A percentile compares a stretch with the other conserved stretches of the same genome.
These are phyloP conservation scores for Phyllostomus discolor DNA, from an alignment of 2,113 vertebrate genomes.

Conservation along the genomic window DNA sequence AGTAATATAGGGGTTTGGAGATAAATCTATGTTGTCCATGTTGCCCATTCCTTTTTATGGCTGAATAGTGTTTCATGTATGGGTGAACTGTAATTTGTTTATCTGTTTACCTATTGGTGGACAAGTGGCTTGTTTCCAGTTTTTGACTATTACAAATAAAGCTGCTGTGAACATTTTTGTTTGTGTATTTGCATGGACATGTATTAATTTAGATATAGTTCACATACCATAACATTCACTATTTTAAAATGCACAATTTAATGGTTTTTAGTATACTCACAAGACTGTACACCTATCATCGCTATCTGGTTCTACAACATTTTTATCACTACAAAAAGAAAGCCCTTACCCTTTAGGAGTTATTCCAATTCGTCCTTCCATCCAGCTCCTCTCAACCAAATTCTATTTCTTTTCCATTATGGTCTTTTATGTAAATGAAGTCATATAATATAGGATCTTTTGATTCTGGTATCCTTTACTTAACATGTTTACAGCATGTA, in stretches of 20 bases:
- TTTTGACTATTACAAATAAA: not conserved
- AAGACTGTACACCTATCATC: not conserved
- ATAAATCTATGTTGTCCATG: not conserved
- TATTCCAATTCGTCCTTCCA: not conserved
- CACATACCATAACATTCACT: too few species aligned
- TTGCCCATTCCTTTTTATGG: not conserved
- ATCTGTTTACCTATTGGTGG: not conserved
- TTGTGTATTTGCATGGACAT: too few species aligned
- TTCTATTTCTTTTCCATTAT: not conserved
- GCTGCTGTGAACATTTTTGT: too few species aligned
- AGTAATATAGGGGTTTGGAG: not conserved
- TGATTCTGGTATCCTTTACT: not conserved
- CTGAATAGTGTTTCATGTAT: not conserved
- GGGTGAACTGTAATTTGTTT: not conserved
- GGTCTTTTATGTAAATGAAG: not conserved
- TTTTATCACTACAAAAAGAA: not conserved
- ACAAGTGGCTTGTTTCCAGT: not conserved
- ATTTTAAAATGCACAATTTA: too few species aligned
- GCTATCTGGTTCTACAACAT: not conserved
- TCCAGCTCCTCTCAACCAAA: not conserved
- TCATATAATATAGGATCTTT: not conserved
- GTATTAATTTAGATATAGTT: too few species aligned
- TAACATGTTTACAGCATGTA: too few species aligned
- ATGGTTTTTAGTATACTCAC: not conserved
- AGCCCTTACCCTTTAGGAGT: not conserved